Evolutionary conservation across 2,888 invertebrate species (phyloP).

Genomic region (Dasypolia templi): DNA sequence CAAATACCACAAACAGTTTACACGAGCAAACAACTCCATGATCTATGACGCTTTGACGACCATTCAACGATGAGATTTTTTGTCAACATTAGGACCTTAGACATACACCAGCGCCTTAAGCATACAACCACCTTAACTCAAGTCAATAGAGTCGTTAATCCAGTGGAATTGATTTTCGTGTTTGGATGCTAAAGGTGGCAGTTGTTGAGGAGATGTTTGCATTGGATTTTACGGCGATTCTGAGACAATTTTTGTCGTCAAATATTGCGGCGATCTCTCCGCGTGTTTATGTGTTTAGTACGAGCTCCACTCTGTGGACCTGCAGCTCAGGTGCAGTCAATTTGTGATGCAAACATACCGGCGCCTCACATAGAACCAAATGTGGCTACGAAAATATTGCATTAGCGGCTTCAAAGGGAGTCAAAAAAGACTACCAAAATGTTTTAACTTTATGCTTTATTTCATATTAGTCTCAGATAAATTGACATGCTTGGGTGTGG

Average conservation of each 20-base stretch:
- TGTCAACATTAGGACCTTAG: constrained; percentile 62
- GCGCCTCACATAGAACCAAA: constrained; percentile 14
- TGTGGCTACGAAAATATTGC: constrained; percentile 23
- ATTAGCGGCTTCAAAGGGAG: constrained; percentile 37
- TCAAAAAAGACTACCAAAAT: constrained; percentile 22
- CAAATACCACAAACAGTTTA: constrained; percentile 78
- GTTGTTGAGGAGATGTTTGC: constrained; percentile 73
- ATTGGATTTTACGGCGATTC: constrained; percentile 76
- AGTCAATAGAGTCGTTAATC: constrained; percentile 45
- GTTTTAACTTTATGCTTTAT: constrained; percentile 1
- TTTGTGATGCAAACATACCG: constrained; percentile 60
- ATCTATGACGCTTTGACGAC: constrained; percentile 69
- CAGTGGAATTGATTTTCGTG: constrained; percentile 27
- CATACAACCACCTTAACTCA: constrained; percentile 32
- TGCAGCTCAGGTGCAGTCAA: constrained; percentile 57
- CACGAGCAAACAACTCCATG: constrained; percentile 75
- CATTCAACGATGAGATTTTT: constrained; percentile 75
- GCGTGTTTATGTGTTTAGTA: constrained; percentile 63
- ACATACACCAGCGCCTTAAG: constrained; percentile 19
- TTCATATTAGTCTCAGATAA: neutral
- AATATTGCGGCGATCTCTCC: constrained; percentile 67
- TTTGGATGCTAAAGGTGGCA: constrained; percentile 46
- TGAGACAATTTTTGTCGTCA: constrained; percentile 75
- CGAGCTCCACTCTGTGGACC: constrained; percentile 41
- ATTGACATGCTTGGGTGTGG: neutral